Evolutionary conservation across 1,140 invertebrate species (phyloP).

Genomic region (Ceratina australensis): DNA sequence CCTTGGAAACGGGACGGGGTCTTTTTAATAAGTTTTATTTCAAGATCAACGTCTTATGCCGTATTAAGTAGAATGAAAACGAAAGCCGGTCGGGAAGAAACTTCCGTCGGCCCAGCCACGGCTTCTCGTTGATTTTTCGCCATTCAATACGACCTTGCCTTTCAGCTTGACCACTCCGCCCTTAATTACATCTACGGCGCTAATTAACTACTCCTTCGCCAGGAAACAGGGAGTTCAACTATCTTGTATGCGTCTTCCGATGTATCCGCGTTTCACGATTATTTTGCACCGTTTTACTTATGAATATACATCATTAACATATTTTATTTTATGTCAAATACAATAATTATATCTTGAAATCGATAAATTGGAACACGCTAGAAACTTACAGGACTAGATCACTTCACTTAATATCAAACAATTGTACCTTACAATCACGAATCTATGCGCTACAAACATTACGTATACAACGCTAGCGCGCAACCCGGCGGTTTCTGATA

Average conservation of each 20-base stretch:
- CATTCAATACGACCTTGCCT: constrained; percentile 47
- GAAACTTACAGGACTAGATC: too few species aligned
- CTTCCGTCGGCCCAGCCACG: constrained; percentile 1
- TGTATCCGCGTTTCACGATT: neutral
- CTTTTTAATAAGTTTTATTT: constrained; percentile 53
- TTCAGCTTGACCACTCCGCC: constrained; percentile 36
- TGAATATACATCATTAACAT: too few species aligned
- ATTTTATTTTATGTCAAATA: too few species aligned
- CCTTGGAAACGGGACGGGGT: constrained; percentile 43
- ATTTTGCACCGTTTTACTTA: too few species aligned
- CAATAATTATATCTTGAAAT: too few species aligned
- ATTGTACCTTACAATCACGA: too few species aligned
- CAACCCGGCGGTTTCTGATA: neutral
- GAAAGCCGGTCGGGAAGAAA: constrained; percentile 35
- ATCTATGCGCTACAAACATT: too few species aligned
- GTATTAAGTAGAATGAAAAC: constrained; percentile 50
- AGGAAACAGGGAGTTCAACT: neutral
- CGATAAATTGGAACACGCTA: too few species aligned
- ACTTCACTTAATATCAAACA: too few species aligned
- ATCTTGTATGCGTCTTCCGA: neutral
- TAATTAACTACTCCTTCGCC: constrained; percentile 31
- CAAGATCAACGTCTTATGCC: constrained; percentile 46
- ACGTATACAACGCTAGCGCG: too few species aligned
- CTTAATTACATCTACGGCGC: constrained; percentile 30
- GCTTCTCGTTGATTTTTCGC: constrained; percentile 18